These are phyloP conservation scores for Ochotona princeps DNA, from an alignment of 2,113 vertebrate genomes.

Conservation along the genomic window DNA sequence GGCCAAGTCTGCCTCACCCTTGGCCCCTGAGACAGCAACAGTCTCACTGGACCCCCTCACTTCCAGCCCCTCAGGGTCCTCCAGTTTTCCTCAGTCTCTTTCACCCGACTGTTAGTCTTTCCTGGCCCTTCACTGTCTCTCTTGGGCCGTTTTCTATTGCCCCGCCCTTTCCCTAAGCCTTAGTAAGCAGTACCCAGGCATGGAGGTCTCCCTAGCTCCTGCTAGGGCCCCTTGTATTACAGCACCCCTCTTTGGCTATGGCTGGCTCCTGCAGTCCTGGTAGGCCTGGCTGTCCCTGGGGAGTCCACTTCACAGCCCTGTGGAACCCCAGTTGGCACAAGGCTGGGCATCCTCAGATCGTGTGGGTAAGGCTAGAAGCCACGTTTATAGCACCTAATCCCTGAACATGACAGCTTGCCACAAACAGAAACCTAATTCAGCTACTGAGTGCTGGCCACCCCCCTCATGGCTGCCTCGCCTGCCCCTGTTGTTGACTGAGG, in stretches of 20 bases:
- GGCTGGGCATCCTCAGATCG: constrained; percentile 87
- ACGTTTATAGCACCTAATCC: constrained; percentile 85
- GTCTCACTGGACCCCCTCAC: background rate
- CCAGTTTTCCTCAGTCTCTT: background rate
- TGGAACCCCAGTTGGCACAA: background rate
- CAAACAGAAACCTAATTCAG: constrained; percentile 89
- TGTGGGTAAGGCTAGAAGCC: constrained; percentile 84
- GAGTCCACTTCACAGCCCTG: background rate
- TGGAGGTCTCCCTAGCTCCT: background rate
- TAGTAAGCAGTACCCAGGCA: background rate
- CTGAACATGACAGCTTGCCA: constrained; percentile 86
- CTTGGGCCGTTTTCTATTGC: background rate
- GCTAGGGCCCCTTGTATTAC: rapidly evolving
- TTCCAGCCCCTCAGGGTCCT: background rate
- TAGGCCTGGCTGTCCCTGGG: background rate
- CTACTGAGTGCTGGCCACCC: constrained; percentile 82
- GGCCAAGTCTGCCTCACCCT: background rate
- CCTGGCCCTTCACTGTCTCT: background rate
- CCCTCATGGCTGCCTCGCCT: constrained; percentile 82
- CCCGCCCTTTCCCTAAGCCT: background rate
- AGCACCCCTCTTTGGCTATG: rapidly evolving
- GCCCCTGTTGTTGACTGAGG: constrained; percentile 71
- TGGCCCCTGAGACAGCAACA: background rate
- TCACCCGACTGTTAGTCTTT: background rate
- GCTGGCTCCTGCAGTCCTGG: background rate